Evolutionary conservation across 2,797 vertebrate genomes (phyloP).

Genomic region (Arnoldichthys spilopterus): DNA sequence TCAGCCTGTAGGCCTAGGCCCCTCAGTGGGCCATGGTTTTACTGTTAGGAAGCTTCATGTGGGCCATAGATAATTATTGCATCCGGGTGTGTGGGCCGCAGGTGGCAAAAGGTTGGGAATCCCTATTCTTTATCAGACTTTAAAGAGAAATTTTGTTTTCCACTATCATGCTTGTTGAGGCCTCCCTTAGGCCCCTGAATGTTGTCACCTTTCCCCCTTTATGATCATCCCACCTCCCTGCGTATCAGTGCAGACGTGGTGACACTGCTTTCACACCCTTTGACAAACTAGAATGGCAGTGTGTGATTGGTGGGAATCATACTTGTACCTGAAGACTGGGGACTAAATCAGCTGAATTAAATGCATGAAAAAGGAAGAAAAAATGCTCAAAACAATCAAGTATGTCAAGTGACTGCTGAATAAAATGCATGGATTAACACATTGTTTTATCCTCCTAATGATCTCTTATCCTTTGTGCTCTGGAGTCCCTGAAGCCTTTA

Average conservation of each 20-base stretch:
- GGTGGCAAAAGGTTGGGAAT: background rate
- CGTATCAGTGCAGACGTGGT: background rate
- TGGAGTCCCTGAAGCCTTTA: slow-evolving; percentile 5
- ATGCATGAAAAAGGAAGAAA: background rate
- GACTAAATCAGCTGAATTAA: background rate
- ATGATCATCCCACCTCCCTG: background rate
- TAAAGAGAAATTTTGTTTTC: background rate
- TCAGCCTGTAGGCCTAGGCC: no score
- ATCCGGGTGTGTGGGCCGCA: no score
- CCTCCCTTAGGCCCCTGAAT: background rate
- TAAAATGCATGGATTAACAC: background rate
- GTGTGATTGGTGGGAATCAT: background rate
- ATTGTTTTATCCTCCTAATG: background rate
- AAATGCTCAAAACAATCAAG: background rate
- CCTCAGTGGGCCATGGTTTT: no score
- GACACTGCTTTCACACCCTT: background rate
- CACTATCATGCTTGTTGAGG: background rate
- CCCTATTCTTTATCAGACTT: background rate
- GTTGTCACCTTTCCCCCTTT: background rate
- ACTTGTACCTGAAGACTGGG: background rate
- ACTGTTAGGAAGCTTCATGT: no score
- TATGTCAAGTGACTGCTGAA: background rate
- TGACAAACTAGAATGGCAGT: background rate
- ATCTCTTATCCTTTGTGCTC: slow-evolving; percentile 8
- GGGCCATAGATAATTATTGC: no score